phyloP scores from a whole-genome alignment of 2,797 vertebrate species.

The Chaunax sp. region DNA sequence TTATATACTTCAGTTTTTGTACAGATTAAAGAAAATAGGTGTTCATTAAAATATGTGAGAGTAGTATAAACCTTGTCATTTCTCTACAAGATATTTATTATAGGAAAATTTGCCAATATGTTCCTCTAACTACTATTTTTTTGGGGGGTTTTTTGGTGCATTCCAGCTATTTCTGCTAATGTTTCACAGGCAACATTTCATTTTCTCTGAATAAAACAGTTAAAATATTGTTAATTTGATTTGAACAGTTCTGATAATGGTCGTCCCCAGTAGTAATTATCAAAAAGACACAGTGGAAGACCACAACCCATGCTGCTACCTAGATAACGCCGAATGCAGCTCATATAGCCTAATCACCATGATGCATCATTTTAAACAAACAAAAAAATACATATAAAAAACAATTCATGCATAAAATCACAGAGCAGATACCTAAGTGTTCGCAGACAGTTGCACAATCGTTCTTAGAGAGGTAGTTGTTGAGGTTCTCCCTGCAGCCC shows the following conservation, averaged over 20 bases:
- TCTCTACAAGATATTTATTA: no score
- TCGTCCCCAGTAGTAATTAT: background rate
- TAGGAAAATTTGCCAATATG: no score
- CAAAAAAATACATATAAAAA: background rate
- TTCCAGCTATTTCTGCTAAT: background rate
- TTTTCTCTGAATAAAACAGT: background rate
- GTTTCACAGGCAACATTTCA: background rate
- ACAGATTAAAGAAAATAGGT: no score
- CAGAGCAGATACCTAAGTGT: slow-evolving; percentile 70
- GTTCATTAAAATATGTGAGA: no score
- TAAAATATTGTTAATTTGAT: background rate
- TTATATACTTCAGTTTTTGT: no score
- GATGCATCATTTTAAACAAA: background rate
- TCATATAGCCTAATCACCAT: background rate
- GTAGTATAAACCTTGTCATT: no score
- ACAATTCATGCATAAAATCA: background rate
- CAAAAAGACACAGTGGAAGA: background rate
- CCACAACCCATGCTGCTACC: no score
- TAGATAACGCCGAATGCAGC: background rate
- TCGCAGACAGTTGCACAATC: slow-evolving; percentile 89
- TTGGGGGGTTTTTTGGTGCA: no score
- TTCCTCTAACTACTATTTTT: no score
- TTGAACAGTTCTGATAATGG: background rate
- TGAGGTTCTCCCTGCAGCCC: slow-evolving; percentile 89
- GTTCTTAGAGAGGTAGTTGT: slow-evolving; percentile 87